Percentiles rank a stretch among this genome's conserved stretches.
Evolutionary conservation across 2,797 vertebrate species (phyloP).

Genomic region (Myiothlypis coronata): DNA sequence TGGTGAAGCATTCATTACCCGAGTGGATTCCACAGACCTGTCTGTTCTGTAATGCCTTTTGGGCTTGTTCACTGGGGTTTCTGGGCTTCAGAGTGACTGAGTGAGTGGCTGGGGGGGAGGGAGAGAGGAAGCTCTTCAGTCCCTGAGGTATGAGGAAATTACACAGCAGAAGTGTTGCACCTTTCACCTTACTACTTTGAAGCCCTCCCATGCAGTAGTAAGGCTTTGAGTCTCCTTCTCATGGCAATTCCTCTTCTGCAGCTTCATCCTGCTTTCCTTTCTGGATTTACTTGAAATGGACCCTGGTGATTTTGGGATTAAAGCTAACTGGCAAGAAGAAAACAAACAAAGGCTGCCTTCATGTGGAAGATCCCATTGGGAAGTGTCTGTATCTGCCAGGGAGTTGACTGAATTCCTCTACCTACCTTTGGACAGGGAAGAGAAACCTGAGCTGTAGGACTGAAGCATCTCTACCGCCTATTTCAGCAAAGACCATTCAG

Average conservation of each 20-base stretch:
- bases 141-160: background rate
- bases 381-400: background rate
- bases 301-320: background rate
- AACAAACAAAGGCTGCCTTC: slow-evolving; percentile 5
- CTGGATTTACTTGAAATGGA: slow-evolving; percentile 7
- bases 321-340: background rate
- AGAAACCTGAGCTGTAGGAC: background rate
- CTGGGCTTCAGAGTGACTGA: background rate
- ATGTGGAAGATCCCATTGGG: background rate
- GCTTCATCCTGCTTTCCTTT: slow-evolving; percentile 36
- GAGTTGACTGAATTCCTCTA: background rate
- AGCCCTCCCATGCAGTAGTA: background rate
- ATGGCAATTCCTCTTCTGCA: background rate
- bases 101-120: too few relatives aligned
- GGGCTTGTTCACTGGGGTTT: background rate
- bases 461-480: background rate
- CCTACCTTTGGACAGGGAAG: background rate
- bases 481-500: background rate
- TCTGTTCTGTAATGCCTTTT: background rate
- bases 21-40: background rate
- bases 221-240: background rate
- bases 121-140: background rate
- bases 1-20: rapidly evolving
- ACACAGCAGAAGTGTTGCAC: background rate
- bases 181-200: background rate